Conservation (phyloP, 2,113 vertebrate genomes). For the Paralichthys olivaceus region DNA sequence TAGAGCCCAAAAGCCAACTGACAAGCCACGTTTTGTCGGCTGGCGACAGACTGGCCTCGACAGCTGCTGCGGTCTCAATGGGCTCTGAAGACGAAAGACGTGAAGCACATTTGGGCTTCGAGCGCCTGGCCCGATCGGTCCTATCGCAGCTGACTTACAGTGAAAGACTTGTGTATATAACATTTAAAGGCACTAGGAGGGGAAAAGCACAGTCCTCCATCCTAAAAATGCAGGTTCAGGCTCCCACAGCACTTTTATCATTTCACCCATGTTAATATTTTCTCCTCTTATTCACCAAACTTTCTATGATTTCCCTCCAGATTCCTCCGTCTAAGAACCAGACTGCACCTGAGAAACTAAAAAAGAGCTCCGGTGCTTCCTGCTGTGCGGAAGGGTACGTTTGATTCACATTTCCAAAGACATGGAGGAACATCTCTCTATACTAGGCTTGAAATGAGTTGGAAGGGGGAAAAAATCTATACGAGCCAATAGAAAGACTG, state of each 20-base stretch:
- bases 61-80: conserved; percentile 56
- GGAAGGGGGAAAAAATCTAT: not conserved
- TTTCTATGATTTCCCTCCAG: conserved; percentile 9
- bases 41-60: conserved; percentile 10
- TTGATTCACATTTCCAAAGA: conserved; percentile 25
- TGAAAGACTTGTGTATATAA: not conserved
- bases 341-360: conserved; percentile 9
- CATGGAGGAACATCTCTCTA: conserved; percentile 32
- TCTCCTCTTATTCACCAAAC: not conserved
- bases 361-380: not conserved
- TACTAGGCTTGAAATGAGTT: conserved; percentile 8
- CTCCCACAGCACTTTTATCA: not conserved
- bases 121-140: not conserved
- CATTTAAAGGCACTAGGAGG: too few relatives aligned
- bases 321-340: not conserved
- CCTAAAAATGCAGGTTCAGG: not conserved
- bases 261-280: not conserved
- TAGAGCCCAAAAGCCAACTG: conserved; percentile 12
- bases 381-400: not conserved
- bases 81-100: conserved; percentile 24
- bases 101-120: conserved; percentile 40
- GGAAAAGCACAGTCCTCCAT: too few relatives aligned
- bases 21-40: conserved; percentile 41
- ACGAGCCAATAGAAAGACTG: conserved; percentile 7
- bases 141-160: not conserved